A percentile compares a stretch with the other conserved stretches of the same genome.
Conservation (phyloP, 1,140 invertebrate species). For the Plodia interpunctella region DNA sequence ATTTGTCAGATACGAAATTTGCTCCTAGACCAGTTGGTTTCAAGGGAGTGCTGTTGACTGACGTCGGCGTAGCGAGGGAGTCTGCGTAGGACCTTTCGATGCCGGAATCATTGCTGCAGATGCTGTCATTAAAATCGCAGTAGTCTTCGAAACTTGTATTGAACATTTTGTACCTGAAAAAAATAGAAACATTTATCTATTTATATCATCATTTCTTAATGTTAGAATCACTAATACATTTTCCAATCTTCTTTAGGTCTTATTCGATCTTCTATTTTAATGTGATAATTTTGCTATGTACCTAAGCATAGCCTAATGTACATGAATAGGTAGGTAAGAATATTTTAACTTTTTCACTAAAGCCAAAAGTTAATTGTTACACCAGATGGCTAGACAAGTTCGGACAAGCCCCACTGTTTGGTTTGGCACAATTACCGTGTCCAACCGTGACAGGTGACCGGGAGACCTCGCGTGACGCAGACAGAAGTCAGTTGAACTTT, state of each 20-base stretch:
- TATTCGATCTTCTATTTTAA: no score
- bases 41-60: constrained; percentile 41
- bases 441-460: constrained; percentile 31
- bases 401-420: constrained; percentile 25
- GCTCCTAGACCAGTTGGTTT: constrained; percentile 56
- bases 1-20: constrained; percentile 44
- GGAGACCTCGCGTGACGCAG: constrained; percentile 42
- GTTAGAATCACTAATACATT: no score
- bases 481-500: constrained; percentile 69
- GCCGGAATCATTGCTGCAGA: constrained; percentile 84
- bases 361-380: background rate
- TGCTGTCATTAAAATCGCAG: constrained; percentile 81
- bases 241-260: no score
- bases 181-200: constrained; percentile 13
- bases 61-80: constrained; percentile 34
- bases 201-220: no score
- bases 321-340: background rate
- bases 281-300: no score
- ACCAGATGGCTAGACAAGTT: background rate
- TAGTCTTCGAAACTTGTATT: constrained; percentile 57
- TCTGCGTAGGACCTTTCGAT: constrained; percentile 77
- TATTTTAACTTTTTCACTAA: background rate
- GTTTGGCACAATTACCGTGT: constrained; percentile 38
- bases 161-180: constrained; percentile 56
- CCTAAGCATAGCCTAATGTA: no score